These are phyloP conservation scores for Drosophila ercepeae DNA, from an alignment of 1,140 invertebrate species.

Conservation along the genomic window DNA sequence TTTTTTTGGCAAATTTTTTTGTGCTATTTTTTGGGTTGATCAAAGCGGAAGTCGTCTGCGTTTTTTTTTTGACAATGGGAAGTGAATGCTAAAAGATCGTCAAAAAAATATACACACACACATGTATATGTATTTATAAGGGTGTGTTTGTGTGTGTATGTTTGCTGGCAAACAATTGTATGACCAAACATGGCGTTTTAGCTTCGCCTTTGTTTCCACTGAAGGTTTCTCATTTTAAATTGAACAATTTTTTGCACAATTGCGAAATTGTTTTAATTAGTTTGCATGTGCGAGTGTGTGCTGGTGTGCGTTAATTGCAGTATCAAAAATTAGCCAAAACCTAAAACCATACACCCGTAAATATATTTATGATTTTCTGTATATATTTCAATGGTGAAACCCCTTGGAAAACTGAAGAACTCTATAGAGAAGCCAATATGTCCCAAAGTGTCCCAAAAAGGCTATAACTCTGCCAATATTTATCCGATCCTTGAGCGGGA, in stretches of 20 bases:
- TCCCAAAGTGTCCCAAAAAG: too few relatives aligned
- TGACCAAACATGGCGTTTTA: slow-evolving; percentile 46
- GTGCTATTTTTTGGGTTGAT: slow-evolving; percentile 36
- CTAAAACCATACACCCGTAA: neutral
- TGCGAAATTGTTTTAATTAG: slow-evolving; percentile 74
- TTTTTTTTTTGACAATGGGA: slow-evolving; percentile 66
- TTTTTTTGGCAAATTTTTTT: neutral
- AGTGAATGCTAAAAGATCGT: slow-evolving; percentile 69
- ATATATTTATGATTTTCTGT: neutral
- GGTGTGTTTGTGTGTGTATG: slow-evolving; percentile 21
- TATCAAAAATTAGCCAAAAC: slow-evolving; percentile 50
- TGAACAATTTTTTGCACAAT: slow-evolving; percentile 56
- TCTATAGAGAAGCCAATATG: too few relatives aligned
- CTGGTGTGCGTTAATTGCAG: slow-evolving; percentile 65
- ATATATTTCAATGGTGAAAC: slow-evolving; percentile 1
- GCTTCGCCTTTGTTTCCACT: slow-evolving; percentile 10
- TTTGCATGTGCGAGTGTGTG: slow-evolving; percentile 24
- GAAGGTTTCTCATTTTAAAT: slow-evolving; percentile 66
- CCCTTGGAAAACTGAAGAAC: too few relatives aligned
- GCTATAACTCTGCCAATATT: too few relatives aligned
- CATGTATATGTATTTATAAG: neutral
- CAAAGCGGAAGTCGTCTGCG: slow-evolving; percentile 69
- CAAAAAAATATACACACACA: slow-evolving; percentile 1
- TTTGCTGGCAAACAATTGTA: slow-evolving; percentile 51
- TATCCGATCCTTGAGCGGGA: too few relatives aligned